Conservation (phyloP, 2,113 vertebrate species). For the Chrysemys picta region DNA sequence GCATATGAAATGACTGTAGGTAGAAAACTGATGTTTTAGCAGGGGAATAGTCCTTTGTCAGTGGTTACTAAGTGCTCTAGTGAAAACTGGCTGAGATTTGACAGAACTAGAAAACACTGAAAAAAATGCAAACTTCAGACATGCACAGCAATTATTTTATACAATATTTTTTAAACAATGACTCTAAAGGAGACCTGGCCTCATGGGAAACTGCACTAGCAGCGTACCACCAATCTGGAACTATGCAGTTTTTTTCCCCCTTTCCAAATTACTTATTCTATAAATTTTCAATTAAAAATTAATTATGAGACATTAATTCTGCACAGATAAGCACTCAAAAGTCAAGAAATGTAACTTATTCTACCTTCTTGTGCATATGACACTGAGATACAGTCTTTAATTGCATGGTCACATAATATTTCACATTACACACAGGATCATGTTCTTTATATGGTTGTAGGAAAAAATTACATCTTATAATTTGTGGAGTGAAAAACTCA, state of each 20-base stretch:
- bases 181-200: not conserved
- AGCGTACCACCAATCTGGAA: not conserved
- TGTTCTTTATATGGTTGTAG: not conserved
- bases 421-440: not conserved
- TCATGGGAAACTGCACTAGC: not conserved
- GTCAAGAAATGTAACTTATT: not conserved
- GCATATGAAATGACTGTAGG: not conserved
- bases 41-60: not conserved
- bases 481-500: not conserved
- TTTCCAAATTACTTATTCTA: not conserved
- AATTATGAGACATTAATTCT: not conserved
- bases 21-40: not conserved
- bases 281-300: not conserved
- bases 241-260: not conserved
- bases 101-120: not conserved
- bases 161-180: not conserved
- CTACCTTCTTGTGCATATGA: not conserved
- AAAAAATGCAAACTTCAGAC: not conserved
- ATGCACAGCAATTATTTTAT: not conserved
- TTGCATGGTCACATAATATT: not conserved
- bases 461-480: not conserved
- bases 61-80: not conserved
- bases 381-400: not conserved
- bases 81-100: not conserved
- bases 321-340: not conserved